Conservation (phyloP, 1,140 invertebrate species). For the Leptinotarsa lineolata region DNA sequence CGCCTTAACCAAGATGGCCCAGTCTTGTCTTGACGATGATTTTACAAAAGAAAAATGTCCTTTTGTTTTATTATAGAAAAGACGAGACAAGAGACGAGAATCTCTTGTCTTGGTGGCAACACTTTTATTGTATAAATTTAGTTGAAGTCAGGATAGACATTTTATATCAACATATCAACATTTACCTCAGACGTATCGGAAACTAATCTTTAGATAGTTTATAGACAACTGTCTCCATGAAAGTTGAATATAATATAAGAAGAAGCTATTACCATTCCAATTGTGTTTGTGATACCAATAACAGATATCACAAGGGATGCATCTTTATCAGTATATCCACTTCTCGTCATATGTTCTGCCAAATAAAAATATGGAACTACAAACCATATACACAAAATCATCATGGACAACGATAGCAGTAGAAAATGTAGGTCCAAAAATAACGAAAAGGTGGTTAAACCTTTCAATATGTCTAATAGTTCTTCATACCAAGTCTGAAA, state of each 20-base stretch:
- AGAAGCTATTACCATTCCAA: constrained; percentile 76
- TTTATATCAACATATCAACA: too few species aligned
- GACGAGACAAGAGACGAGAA: too few species aligned
- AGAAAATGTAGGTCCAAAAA: constrained; percentile 80
- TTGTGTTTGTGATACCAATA: constrained; percentile 85
- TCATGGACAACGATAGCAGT: constrained; percentile 79
- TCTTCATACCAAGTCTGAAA: constrained; percentile 78
- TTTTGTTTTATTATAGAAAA: too few species aligned
- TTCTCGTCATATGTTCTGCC: constrained; percentile 70
- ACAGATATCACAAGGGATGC: constrained; percentile 77
- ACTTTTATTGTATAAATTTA: too few species aligned
- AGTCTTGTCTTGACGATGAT: too few species aligned
- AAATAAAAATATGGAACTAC: constrained; percentile 90
- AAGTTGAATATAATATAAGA: constrained; percentile 53
- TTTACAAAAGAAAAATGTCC: too few species aligned
- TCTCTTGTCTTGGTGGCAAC: too few species aligned
- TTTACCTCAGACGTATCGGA: too few species aligned
- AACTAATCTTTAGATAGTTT: too few species aligned
- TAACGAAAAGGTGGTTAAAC: constrained; percentile 77
- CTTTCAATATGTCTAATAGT: constrained; percentile 69
- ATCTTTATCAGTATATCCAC: constrained; percentile 68
- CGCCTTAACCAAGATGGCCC: too few species aligned
- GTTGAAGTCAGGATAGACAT: too few species aligned
- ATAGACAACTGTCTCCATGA: too few species aligned
- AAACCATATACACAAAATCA: constrained; percentile 86